These are phyloP conservation scores for Conus betulinus DNA, from an alignment of 1,140 invertebrate species.

Conservation along the genomic window DNA sequence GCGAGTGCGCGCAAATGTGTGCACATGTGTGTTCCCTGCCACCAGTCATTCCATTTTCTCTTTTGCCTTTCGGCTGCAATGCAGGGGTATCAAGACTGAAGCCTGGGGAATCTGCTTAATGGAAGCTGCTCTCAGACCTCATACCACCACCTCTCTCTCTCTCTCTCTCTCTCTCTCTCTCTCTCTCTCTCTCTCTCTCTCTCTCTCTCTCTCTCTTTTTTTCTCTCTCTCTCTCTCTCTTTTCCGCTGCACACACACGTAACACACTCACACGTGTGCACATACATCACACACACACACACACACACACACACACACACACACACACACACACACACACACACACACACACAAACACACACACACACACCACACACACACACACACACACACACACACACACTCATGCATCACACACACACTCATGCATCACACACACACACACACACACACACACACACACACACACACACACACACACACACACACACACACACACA, in stretches of 20 bases:
- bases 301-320: background rate
- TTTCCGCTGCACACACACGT: background rate
- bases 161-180: background rate
- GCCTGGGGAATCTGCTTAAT: too few relatives aligned
- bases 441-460: background rate
- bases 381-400: too few relatives aligned
- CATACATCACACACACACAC: background rate
- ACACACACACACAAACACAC: slow-evolving; percentile 3
- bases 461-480: background rate
- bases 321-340: background rate
- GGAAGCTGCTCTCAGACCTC: too few relatives aligned
- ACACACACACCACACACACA: background rate
- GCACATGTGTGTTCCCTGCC: too few relatives aligned
- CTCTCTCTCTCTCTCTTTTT: too few relatives aligned
- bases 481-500: background rate
- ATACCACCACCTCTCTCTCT: background rate
- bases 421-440: too few relatives aligned
- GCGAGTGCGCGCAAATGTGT: too few relatives aligned
- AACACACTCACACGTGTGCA: background rate
- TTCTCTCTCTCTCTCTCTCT: too few relatives aligned
- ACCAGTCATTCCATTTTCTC: too few relatives aligned
- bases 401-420: background rate
- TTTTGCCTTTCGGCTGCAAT: too few relatives aligned
- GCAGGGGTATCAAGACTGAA: too few relatives aligned
- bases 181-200: too few relatives aligned